A percentile compares a stretch with the other conserved stretches of the same genome.
Evolutionary conservation across 2,888 invertebrate species (phyloP).

Genomic region (Mesorhabditis spiculigera): DNA sequence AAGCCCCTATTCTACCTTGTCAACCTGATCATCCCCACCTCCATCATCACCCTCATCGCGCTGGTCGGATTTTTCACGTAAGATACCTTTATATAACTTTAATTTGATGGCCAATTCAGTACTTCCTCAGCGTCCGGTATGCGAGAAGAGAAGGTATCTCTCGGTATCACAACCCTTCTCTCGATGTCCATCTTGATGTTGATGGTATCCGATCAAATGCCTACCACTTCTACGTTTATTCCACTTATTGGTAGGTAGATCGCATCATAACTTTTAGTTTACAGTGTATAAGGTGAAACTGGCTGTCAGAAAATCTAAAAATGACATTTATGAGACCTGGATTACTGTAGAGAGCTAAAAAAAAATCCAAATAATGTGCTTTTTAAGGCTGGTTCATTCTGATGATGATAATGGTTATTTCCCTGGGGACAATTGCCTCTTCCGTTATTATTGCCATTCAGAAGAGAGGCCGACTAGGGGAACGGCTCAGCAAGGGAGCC

Average conservation of each 20-base stretch:
- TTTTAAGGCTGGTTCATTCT: constrained; percentile 62
- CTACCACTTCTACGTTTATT: constrained; percentile 63
- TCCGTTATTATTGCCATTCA: constrained; percentile 63
- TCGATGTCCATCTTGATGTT: constrained; percentile 63
- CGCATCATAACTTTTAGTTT: too few relatives aligned
- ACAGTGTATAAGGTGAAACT: too few relatives aligned
- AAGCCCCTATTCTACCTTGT: constrained; percentile 58
- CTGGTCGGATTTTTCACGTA: constrained; percentile 61
- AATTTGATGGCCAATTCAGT: constrained; percentile 29
- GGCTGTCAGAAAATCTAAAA: too few relatives aligned
- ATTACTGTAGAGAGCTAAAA: too few relatives aligned
- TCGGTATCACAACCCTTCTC: constrained; percentile 62
- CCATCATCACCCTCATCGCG: constrained; percentile 56
- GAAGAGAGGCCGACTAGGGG: constrained; percentile 57
- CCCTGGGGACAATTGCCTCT: constrained; percentile 62
- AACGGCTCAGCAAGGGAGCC: constrained; percentile 43
- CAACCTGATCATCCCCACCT: constrained; percentile 57
- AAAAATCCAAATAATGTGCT: not conserved
- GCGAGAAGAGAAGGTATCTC: constrained; percentile 61
- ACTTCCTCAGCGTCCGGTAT: constrained; percentile 61
- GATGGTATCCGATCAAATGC: constrained; percentile 63
- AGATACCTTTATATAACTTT: not conserved
- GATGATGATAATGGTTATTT: constrained; percentile 63
- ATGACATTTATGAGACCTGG: too few relatives aligned
- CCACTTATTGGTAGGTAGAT: constrained; percentile 61